Base-by-base conservation (phyloP, 2,797 vertebrate species). In the Onychomys arenicola region DNA sequence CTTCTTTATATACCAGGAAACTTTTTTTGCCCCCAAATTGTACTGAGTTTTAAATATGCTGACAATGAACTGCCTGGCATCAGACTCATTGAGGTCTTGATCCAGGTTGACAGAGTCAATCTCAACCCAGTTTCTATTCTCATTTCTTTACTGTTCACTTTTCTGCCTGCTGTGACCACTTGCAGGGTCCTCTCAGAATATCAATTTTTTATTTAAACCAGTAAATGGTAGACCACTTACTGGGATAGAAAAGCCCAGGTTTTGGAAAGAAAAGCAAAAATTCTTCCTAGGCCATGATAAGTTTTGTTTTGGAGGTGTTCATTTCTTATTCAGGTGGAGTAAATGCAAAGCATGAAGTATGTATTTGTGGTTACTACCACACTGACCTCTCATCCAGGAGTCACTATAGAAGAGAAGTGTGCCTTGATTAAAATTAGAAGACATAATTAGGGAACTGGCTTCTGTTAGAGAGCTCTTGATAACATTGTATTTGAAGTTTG, bases 371-470 rank as follows among this genome's bases (percentile, higher is more conserved):
- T 46, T 29, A 4, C 7, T 5, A 10, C 9, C 25, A 3, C 34
- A 0, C 8, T 34, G 81, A 61, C 52, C 69, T 67, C 2, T 55
- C 3, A 5, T 2, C 19, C 3, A 0, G 2, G 76, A n/a, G 21
- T 43, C 1, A 32, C 34, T 2, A 0, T 0, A 0, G 14, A 16
- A 34, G 82, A 12, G 11, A 59, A 32, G 27, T 17, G 14, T 0
- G 13, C 6, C 12, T 27, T 37, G 34, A 13, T 29, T 1, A 43
- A 73, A 73, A 23, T 0, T 49, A 34, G 32, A 3, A 8, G 2
- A 1, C 52, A 19, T 63, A 46, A 75, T 65, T 1, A 21, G 19
- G 11, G 32, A 7, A 1, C 11, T 11, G 23, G 25, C 29, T 6
- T 90, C 34, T 49, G 29, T 25, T 25, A 65, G 55, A 55, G 29